Conservation (phyloP, 2,888 invertebrate genomes). For the Andricus curvator region DNA sequence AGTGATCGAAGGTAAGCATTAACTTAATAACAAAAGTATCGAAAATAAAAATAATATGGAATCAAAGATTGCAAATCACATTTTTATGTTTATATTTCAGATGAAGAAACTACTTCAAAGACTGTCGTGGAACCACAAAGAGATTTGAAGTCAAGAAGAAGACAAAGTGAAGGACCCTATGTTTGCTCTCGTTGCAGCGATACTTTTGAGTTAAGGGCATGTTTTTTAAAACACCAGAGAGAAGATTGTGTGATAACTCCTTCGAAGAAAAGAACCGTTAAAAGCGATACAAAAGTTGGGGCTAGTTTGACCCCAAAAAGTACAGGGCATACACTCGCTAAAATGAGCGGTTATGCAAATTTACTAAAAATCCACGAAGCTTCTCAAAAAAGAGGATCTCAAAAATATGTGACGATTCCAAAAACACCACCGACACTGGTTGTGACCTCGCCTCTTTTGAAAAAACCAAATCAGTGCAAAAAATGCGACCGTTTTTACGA, state of each 20-base stretch:
- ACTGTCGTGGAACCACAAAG: not conserved
- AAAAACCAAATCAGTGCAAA: not conserved
- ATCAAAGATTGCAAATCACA: not conserved
- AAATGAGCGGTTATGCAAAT: too few relatives aligned
- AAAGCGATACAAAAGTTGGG: not conserved
- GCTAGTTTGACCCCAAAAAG: too few relatives aligned
- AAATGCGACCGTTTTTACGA: not conserved
- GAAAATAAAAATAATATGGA: not conserved
- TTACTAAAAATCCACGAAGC: not conserved
- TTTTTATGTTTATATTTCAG: not conserved
- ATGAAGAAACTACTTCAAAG: not conserved
- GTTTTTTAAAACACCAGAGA: constrained; percentile 14
- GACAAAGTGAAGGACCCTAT: not conserved
- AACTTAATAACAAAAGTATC: not conserved
- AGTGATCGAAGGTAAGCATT: not conserved
- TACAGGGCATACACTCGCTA: too few relatives aligned
- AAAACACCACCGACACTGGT: not conserved
- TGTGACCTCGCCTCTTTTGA: not conserved
- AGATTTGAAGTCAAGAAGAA: not conserved
- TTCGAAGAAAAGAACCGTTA: not conserved
- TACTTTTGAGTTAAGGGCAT: not conserved
- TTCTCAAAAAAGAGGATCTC: not conserved
- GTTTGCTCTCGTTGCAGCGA: not conserved
- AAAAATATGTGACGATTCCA: not conserved
- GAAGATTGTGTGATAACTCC: not conserved